phyloP scores from a whole-genome alignment of 2,797 vertebrate genomes.

The Aldrovandia affinis region DNA sequence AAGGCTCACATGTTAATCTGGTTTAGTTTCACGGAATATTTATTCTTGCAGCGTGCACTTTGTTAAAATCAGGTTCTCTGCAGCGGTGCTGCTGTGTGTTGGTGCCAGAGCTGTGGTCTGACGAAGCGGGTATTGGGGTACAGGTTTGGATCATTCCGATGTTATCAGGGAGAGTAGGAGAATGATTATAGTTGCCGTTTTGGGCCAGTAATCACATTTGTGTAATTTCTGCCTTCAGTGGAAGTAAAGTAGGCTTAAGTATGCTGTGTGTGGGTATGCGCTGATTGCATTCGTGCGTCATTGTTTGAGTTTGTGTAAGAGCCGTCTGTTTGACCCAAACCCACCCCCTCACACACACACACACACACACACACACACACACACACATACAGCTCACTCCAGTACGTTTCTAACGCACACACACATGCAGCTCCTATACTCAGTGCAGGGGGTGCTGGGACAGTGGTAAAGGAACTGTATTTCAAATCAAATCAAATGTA shows the following conservation, averaged over 20 bases:
- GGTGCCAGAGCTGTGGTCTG: neutral
- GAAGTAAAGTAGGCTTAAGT: conserved; percentile 36
- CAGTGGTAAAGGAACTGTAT: too few species aligned
- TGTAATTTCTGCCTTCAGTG: conserved; percentile 28
- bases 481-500: too few species aligned
- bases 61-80: neutral
- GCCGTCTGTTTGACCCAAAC: conserved; percentile 28
- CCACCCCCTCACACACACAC: neutral
- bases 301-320: conserved; percentile 1
- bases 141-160: neutral
- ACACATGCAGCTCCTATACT: neutral
- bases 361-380: conserved; percentile 13
- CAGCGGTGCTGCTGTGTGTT: neutral
- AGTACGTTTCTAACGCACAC: neutral
- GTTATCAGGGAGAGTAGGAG: conserved; percentile 1
- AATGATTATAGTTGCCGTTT: conserved; percentile 11
- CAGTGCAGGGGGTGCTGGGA: too few species aligned
- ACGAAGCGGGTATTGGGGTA: neutral
- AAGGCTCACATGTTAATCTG: neutral
- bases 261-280: conserved; percentile 26
- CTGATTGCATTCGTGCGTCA: conserved; percentile 14
- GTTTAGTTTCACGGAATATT: neutral
- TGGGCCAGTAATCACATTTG: neutral
- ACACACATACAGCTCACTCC: neutral
- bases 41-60: neutral